Percentiles rank a stretch among this genome's conserved stretches.
Evolutionary conservation across 1,140 invertebrate species (phyloP).

Genomic region (Drosophila athabasca): DNA sequence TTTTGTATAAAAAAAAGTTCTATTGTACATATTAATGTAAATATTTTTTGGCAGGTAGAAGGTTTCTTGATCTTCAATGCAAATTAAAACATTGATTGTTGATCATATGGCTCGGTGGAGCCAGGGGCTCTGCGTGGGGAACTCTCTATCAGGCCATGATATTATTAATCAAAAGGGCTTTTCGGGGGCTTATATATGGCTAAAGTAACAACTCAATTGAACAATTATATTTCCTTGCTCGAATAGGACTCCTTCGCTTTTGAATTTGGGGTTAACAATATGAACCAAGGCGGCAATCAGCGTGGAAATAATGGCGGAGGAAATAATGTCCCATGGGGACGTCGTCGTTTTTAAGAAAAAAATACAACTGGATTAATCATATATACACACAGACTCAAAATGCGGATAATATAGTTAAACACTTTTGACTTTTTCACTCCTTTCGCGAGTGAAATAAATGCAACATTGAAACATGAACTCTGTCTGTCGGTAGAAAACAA

Average conservation of each 20-base stretch:
- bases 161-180: no score
- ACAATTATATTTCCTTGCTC: constrained; percentile 77
- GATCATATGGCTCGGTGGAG: no score
- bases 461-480: constrained; percentile 1
- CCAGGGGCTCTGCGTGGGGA: no score
- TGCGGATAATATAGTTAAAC: constrained; percentile 21
- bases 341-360: constrained; percentile 74
- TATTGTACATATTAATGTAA: no score
- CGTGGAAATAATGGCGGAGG: constrained; percentile 77
- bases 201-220: constrained; percentile 31
- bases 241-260: constrained; percentile 79
- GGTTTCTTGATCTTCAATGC: no score
- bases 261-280: constrained; percentile 83
- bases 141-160: no score
- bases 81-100: no score
- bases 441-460: constrained; percentile 5
- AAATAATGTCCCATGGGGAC: constrained; percentile 83
- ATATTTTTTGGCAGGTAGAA: no score
- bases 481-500: not conserved
- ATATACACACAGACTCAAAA: not conserved
- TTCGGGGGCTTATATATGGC: no score
- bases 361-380: constrained; percentile 19
- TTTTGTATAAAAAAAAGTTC: no score
- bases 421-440: constrained; percentile 29
- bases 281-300: constrained; percentile 80